Percentiles rank a stretch among this genome's conserved stretches.
Conservation (phyloP, 2,888 invertebrate genomes). For the Drosophila engyochracea region DNA sequence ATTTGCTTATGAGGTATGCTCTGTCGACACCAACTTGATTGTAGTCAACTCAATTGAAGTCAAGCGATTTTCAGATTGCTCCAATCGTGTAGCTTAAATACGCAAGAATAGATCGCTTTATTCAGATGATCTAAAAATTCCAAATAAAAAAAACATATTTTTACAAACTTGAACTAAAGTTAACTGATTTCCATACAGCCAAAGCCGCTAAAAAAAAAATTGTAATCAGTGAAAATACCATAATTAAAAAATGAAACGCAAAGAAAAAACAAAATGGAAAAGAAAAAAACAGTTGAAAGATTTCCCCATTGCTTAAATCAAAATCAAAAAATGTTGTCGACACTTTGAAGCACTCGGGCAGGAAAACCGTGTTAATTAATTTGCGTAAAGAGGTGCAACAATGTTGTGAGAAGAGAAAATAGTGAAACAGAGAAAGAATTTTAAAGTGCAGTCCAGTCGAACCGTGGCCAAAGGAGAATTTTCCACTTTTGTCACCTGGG, state of each 20-base stretch:
- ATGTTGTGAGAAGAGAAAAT: not conserved
- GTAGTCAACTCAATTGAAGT: not conserved
- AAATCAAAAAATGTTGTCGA: slow-evolving; percentile 17
- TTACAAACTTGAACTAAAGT: not conserved
- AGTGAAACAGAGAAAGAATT: not conserved
- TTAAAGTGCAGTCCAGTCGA: not conserved
- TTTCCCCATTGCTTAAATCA: slow-evolving; percentile 32
- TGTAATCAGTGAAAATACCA: slow-evolving; percentile 18
- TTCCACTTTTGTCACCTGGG: not conserved
- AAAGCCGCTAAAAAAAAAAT: not conserved
- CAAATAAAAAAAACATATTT: not conserved
- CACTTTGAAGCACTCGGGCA: slow-evolving; percentile 4
- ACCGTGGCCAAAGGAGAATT: not conserved
- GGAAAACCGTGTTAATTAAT: slow-evolving; percentile 65
- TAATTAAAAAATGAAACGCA: not conserved
- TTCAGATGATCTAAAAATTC: not conserved
- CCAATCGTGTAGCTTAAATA: not conserved
- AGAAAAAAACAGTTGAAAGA: slow-evolving; percentile 14
- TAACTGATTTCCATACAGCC: not conserved
- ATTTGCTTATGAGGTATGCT: not conserved
- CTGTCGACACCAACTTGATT: slow-evolving; percentile 8
- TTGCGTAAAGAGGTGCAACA: slow-evolving; percentile 30
- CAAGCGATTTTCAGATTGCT: not conserved
- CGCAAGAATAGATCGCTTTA: not conserved
- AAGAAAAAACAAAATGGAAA: not conserved